Evolutionary conservation across 1,140 invertebrate genomes (phyloP), one percentile per base, ranked within the genome.

Genomic region (Chironomus tepperi): DNA sequence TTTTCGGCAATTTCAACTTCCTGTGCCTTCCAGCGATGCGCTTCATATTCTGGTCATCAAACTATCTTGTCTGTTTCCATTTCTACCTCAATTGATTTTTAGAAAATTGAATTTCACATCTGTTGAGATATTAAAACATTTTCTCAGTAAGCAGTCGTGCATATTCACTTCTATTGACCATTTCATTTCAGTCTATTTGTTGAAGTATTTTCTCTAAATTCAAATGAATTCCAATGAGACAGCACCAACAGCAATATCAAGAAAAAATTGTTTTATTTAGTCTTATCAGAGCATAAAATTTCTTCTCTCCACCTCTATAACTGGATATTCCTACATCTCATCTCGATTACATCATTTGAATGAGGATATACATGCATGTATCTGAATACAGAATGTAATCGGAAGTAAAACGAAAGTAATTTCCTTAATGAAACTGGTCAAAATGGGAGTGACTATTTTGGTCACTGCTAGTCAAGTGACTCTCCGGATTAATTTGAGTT

Each of bases 371-470:
- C 12, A 57, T 15, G n/a, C 12, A 47, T 47, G 43, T 15, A 10
- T 47, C 43, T 47, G 47, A n/a, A 57, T 57, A 18, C 6, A 7
- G 18, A 70, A 70, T 70, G 18, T 70, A 70, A 70, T 70, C 65
- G 65, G 65, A 70, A 70, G 19, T 70, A 21, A 16, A 70, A 70
- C 19, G 65, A 19, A 19, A 18, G 65, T 70, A 70, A 70, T 70
- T 70, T 70, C 65, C 65, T 70, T 70, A 70, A 70, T 70, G 16
- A 70, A 70, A 70, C 16, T 70, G 65, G 65, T 70, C 65, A 70
- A 70, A 70, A 70, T 70, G 65, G 65, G 65, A 70, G 65, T 70
- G 18, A 70, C 19, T 9, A 16, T 70, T 70, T 70, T 19, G 65
- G 65, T 70, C 65, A 70, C 24, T 34, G 5, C 2, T 5, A 12